Evolutionary conservation across 1,140 invertebrate species (phyloP).

Genomic region (Mesaphorura yosii): DNA sequence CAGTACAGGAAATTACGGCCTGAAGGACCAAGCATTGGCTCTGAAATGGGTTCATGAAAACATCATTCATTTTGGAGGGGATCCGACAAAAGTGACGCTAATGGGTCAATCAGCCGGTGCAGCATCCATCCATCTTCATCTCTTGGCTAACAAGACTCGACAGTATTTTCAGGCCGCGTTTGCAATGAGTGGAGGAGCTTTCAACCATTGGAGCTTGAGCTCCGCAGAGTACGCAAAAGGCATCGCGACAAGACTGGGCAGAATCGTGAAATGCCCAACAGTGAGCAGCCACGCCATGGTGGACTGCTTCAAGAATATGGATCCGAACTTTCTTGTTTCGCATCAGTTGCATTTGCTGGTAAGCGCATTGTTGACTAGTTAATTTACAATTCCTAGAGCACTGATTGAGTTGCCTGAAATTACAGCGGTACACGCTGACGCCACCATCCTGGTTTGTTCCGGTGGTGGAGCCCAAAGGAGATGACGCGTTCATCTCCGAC

Average conservation of each 20-base stretch:
- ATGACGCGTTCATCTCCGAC: conserved; percentile 19
- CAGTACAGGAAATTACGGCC: conserved; percentile 16
- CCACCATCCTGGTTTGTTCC: conserved; percentile 23
- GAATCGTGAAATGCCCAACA: conserved; percentile 6
- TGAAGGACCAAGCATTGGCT: conserved; percentile 17
- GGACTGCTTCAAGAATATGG: conserved; percentile 6
- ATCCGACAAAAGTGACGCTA: conserved; percentile 72
- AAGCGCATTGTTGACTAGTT: conserved; percentile 4
- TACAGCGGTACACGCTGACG: not conserved
- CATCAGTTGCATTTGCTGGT: conserved; percentile 14
- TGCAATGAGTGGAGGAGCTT: conserved; percentile 9
- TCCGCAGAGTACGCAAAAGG: conserved; percentile 1
- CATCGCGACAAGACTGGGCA: conserved; percentile 9
- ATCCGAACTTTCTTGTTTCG: conserved; percentile 15
- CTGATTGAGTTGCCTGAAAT: too few relatives aligned
- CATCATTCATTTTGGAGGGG: conserved; percentile 57
- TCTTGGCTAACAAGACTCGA: conserved; percentile 50
- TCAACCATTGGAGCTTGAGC: conserved; percentile 16
- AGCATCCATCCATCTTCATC: conserved; percentile 79
- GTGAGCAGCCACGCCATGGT: not conserved
- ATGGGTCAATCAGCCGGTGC: conserved; percentile 91
- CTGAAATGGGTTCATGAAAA: conserved; percentile 16
- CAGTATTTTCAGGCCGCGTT: conserved; percentile 8
- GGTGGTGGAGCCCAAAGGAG: conserved; percentile 14
- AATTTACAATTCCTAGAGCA: too few relatives aligned